Conservation (phyloP, 64 coral and sea anemone genomes). For the Montipora sp. region DNA sequence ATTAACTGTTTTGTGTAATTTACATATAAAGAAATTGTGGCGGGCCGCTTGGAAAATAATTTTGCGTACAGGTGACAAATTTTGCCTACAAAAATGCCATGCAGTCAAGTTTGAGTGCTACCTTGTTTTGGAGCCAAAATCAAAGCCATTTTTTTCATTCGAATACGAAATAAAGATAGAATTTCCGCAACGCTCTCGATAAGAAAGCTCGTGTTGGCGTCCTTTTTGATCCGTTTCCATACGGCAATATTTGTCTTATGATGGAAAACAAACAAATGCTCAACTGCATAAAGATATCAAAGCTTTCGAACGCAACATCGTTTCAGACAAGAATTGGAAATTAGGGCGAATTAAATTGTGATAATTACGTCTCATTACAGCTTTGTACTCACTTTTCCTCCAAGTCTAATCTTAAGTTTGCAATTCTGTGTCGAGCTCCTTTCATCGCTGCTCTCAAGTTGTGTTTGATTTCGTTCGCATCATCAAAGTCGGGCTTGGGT, state of each 20-base stretch:
- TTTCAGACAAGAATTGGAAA: background rate
- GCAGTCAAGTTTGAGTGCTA: too few species aligned
- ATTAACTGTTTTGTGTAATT: too few species aligned
- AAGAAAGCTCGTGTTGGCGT: background rate
- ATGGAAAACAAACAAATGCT: background rate
- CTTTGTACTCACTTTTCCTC: constrained; percentile 86
- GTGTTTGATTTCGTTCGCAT: constrained; percentile 87
- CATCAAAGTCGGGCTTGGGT: constrained; percentile 47
- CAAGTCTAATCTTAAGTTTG: constrained; percentile 82
- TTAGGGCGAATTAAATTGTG: too few species aligned
- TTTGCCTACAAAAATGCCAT: too few species aligned
- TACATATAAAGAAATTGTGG: too few species aligned
- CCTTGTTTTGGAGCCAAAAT: too few species aligned
- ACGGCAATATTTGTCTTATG: background rate
- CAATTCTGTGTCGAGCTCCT: constrained; percentile 85
- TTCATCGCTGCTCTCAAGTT: constrained; percentile 92
- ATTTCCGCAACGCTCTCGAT: too few species aligned
- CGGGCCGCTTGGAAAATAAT: too few species aligned
- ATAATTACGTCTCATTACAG: background rate
- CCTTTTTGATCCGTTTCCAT: background rate
- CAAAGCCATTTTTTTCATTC: too few species aligned
- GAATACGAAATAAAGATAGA: too few species aligned
- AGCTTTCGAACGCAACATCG: background rate
- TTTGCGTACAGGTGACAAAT: too few species aligned
- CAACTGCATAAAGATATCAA: background rate